phyloP scores from a whole-genome alignment of 2,888 invertebrate genomes.

The Tipula confusa region DNA sequence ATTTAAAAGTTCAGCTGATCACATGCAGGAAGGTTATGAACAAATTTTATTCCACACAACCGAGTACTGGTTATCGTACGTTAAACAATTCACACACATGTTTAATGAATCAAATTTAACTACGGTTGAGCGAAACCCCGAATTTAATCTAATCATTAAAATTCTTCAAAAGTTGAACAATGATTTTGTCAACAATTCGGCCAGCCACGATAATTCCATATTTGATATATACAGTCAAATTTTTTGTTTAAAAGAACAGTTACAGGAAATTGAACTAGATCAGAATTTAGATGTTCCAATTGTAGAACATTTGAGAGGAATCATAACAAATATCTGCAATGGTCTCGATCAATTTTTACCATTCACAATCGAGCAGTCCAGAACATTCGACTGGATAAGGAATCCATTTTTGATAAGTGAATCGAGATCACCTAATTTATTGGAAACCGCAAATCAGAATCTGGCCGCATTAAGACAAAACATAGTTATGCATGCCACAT shows the following conservation, averaged over 20 bases:
- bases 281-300: no score
- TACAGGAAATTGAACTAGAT: no score
- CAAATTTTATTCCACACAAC: background rate
- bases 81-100: background rate
- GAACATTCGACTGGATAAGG: background rate
- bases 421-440: background rate
- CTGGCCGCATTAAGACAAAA: no score
- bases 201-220: background rate
- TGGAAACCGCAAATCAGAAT: background rate
- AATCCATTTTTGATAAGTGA: background rate
- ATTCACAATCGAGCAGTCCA: background rate
- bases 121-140: no score
- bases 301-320: no score
- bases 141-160: background rate
- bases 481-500: background rate
- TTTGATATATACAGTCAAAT: background rate
- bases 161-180: no score
- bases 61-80: background rate
- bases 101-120: background rate
- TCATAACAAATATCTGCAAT: background rate
- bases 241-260: background rate
- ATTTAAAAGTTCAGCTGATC: background rate
- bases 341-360: background rate
- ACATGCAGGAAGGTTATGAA: background rate
- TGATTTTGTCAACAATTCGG: no score